Evolutionary conservation across 1,140 invertebrate genomes (phyloP).

Genomic region (Rhyzopertha dominica): DNA sequence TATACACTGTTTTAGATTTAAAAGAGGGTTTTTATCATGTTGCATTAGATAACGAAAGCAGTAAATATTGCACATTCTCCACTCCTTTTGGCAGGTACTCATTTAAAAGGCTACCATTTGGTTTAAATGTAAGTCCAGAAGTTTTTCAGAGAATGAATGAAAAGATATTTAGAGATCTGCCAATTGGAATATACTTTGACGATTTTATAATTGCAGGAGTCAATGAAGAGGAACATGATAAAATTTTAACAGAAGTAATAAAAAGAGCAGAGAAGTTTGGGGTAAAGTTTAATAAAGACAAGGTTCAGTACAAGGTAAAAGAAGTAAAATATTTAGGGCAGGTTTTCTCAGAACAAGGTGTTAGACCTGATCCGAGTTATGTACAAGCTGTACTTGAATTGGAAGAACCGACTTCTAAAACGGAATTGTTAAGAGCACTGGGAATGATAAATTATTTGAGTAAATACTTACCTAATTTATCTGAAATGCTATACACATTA

Average conservation of each 20-base stretch:
- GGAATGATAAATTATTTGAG: no score
- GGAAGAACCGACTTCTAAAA: slow-evolving; percentile 21
- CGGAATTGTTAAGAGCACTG: slow-evolving; percentile 18
- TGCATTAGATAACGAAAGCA: slow-evolving; percentile 22
- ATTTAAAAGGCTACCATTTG: slow-evolving; percentile 40
- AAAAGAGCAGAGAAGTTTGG: slow-evolving; percentile 9
- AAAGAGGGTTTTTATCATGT: slow-evolving; percentile 40
- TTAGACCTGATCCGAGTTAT: slow-evolving; percentile 16
- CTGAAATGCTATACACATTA: slow-evolving; percentile 22
- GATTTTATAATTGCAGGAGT: slow-evolving; percentile 17
- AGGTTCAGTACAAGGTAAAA: slow-evolving; percentile 20
- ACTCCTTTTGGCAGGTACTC: slow-evolving; percentile 41
- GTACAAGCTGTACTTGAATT: slow-evolving; percentile 17
- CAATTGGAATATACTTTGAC: slow-evolving; percentile 24
- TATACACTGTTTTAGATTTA: slow-evolving; percentile 47
- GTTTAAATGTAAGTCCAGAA: slow-evolving; percentile 39
- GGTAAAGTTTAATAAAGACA: slow-evolving; percentile 20
- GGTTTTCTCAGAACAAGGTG: slow-evolving; percentile 16
- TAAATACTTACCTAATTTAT: no score
- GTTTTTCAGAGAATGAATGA: slow-evolving; percentile 39
- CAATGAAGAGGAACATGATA: slow-evolving; percentile 17
- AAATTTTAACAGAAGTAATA: slow-evolving; percentile 14
- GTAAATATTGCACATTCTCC: slow-evolving; percentile 37
- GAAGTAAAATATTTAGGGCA: slow-evolving; percentile 31
- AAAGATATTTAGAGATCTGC: slow-evolving; percentile 20